Percentiles rank a stretch among this genome's conserved stretches.
These are phyloP conservation scores for Colossoma macropomum DNA, from an alignment of 2,113 vertebrate species.

Conservation along the genomic window DNA sequence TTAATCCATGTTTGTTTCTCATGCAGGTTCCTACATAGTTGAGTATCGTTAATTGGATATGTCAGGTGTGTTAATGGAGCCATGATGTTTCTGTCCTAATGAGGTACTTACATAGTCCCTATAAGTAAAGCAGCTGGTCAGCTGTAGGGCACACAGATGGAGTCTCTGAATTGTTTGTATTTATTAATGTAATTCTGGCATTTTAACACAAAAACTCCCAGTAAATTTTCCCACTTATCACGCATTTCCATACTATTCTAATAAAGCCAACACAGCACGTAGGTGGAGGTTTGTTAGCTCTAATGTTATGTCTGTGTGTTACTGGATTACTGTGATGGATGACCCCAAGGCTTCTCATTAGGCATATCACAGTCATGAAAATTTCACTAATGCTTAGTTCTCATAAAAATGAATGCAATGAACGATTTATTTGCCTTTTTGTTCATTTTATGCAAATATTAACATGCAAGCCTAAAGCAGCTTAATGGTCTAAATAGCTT, in stretches of 20 bases:
- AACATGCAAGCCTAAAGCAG: too few species aligned
- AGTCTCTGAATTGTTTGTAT: neutral
- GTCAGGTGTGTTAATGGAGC: neutral
- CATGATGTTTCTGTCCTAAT: conserved; percentile 22
- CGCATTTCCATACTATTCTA: too few species aligned
- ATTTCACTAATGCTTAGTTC: too few species aligned
- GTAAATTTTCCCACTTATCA: too few species aligned
- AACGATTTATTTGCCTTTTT: too few species aligned
- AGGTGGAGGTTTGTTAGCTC: too few species aligned
- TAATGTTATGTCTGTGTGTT: neutral
- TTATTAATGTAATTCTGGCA: neutral
- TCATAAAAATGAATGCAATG: too few species aligned
- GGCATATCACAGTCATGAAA: too few species aligned
- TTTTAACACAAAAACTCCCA: neutral
- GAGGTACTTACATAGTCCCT: neutral
- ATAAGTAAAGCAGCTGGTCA: conserved; percentile 9
- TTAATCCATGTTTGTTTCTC: neutral
- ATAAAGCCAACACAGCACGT: too few species aligned
- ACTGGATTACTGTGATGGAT: neutral
- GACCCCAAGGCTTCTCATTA: too few species aligned
- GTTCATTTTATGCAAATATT: too few species aligned
- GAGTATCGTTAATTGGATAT: conserved; percentile 4
- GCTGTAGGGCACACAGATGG: conserved; percentile 27
- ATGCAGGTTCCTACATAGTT: conserved; percentile 4
- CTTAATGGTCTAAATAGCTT: too few species aligned